phyloP scores from a whole-genome alignment of 35 echinoderm and acorn worm species.

The Patiria miniata region DNA sequence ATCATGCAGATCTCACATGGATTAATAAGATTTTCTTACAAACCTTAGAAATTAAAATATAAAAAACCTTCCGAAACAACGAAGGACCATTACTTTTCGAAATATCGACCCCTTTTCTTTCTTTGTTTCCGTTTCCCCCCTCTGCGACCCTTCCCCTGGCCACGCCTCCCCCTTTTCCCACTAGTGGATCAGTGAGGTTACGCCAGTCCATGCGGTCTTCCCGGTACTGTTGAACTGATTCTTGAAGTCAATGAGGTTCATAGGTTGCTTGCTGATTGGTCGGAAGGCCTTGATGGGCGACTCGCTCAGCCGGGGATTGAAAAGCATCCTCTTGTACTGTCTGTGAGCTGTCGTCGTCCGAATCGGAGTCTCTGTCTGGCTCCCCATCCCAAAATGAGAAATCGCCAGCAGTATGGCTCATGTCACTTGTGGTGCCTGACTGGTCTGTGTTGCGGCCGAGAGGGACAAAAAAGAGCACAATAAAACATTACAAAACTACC shows the following conservation, averaged over 20 bases:
- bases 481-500: too few species aligned
- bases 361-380: not conserved
- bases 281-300: constrained; percentile 2
- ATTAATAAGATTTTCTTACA: too few species aligned
- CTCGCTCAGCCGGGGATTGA: not conserved
- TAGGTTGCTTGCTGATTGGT: constrained; percentile 17
- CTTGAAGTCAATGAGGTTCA: constrained; percentile 5
- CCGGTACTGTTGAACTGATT: not conserved
- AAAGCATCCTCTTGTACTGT: not conserved
- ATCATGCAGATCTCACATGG: too few species aligned
- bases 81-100: not conserved
- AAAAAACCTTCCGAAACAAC: too few species aligned
- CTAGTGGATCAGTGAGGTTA: not conserved
- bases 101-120: not conserved
- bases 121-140: not conserved
- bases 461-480: too few species aligned
- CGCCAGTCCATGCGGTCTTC: not conserved
- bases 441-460: not conserved
- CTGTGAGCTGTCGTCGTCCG: not conserved
- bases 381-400: not conserved
- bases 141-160: not conserved
- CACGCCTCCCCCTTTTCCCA: not conserved
- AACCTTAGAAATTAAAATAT: too few species aligned
- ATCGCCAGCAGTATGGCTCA: not conserved
- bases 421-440: not conserved